Evolutionary conservation across 1,140 invertebrate genomes (phyloP), one percentile per base, ranked within the genome.

Genomic region (Laupala kohalensis): DNA sequence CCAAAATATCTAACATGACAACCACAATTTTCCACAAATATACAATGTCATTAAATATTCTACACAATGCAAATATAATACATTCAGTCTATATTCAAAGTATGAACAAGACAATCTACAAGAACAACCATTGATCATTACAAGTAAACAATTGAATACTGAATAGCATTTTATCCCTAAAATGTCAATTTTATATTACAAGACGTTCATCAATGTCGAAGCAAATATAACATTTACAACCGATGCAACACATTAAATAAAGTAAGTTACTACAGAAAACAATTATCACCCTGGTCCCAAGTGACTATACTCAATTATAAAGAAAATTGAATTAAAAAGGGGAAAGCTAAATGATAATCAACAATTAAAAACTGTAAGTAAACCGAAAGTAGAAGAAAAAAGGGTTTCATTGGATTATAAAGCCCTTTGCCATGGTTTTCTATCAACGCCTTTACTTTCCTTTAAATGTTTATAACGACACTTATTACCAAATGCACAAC

Each of bases 341-440:
- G 19, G 19, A 53, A 53, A 53, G 37, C 37, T 13, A 9, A 53
- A 19, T 13, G 37, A 9, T 19, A 53, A 53, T 53, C 9, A 13
- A 53, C 37, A 53, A 53, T 13, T 53, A 19, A 53, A 53, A 19
- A 53, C 37, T 13, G 19, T n/a, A n/a, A 63, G 62, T n/a, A 15
- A 63, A n/a, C 62, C 13, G 64, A 25, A 66, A 25, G 15, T 24
- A 12, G 6, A 24, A 23, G 64, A 23, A 66, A 12, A 25, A 5
- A 12, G 64, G 5, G 62, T 24, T 26, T 29, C 67, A 19, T 28
- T 25, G 67, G 25, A 26, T 70, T 64, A 72, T 23, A 28, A 30
- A 25, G 37, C 27, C 19, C 78, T 81, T 67, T 83, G 82, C 82
- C 82, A 83, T n/a, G 81, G 80, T 77, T 82, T 83, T 73, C 75